These are phyloP conservation scores for Mergus octosetaceus DNA, from an alignment of 2,797 vertebrate genomes.

Conservation along the genomic window DNA sequence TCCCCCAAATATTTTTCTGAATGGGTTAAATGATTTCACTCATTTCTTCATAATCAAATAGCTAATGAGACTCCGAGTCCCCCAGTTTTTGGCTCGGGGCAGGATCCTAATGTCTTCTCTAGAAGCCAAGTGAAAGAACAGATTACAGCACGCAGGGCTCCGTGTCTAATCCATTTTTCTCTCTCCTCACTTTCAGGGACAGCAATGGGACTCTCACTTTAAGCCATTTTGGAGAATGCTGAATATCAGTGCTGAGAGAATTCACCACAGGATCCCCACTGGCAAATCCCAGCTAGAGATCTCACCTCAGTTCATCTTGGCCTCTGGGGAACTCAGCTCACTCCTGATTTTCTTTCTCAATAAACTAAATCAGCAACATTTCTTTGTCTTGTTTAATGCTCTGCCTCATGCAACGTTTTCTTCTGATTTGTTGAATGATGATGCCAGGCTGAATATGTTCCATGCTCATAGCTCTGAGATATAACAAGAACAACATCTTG, in stretches of 20 bases:
- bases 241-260: constrained; percentile 5
- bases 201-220: constrained; percentile 46
- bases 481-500: background rate
- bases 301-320: constrained; percentile 38
- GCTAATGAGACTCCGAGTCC: background rate
- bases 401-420: constrained; percentile 14
- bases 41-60: background rate
- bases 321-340: constrained; percentile 24
- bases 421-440: constrained; percentile 14
- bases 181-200: background rate
- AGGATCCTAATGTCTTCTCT: background rate
- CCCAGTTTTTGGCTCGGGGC: background rate
- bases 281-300: constrained; percentile 31
- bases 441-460: constrained; percentile 4
- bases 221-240: constrained; percentile 42
- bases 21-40: background rate
- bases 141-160: background rate
- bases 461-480: background rate
- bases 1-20: background rate
- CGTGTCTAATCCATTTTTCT: background rate
- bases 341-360: constrained; percentile 50
- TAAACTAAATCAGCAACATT: constrained; percentile 64
- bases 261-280: constrained; percentile 13
- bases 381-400: constrained; percentile 7
- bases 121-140: background rate